Evolutionary conservation across 2,113 vertebrate species (phyloP), one percentile per base, ranked within the genome.

Genomic region (Bubo bubo): DNA sequence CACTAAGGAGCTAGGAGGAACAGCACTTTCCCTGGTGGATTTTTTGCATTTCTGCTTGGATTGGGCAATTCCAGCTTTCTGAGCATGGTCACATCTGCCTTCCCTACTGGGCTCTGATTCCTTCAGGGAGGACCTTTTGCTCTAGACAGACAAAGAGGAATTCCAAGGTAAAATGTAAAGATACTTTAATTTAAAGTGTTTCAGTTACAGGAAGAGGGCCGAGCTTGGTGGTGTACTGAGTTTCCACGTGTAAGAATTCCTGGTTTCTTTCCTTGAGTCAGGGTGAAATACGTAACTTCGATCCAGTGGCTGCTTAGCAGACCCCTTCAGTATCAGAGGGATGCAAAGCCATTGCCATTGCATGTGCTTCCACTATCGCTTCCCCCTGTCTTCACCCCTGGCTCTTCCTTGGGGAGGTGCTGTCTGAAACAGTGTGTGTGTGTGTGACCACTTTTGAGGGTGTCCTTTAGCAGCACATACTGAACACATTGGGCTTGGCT

Each of bases 301-400:
- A 71, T 60, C 12, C 49, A 30, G 24, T 45, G 26, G 23, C 76
- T 79, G 26, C 73, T 79, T 63, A 81, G 86, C n/a, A 74, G 67
- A 50, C n/a, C 23, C 12, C 3, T 91, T 59, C 59, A 11, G 2
- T 74, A 28, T 55, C 34, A 28, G 58, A 70, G 35, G 23, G 59
- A 11, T 70, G 37, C 50, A 87, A 71, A 81, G n/a, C 26, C 20
- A 10, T 50, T 86, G 82, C 55, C 32, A 3, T 15, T 75, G 14
- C 50, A 6, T 27, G 19, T 1, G 1, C n/a, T 90, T n/a, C 35
- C 37, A n/a, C 15, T 86, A 1, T 83, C 0, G 0, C 24, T 50
- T 81, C 35, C 62, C 39, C 15, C 24, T 47, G 4, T 37, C 59
- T 71, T 80, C 79, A 50, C 45, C 32, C 30, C 1, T 82, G 1